phyloP scores from a whole-genome alignment of 2,797 vertebrate genomes.

The Enteromius anoplus region DNA sequence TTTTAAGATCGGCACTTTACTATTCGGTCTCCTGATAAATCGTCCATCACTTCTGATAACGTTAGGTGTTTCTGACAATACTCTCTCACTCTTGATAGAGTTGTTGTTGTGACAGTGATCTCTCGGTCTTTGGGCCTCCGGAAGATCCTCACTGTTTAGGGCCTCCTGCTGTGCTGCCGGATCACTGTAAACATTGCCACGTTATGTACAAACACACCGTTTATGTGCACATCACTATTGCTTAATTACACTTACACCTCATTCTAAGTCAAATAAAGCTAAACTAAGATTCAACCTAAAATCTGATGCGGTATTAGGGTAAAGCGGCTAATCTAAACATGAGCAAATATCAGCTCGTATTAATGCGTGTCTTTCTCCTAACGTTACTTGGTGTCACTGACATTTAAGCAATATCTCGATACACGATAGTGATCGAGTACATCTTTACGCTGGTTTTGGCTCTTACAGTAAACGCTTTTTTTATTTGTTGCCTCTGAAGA shows the following conservation, averaged over 20 bases:
- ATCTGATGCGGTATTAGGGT: not conserved
- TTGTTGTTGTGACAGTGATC: constrained; percentile 8
- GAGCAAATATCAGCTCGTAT: constrained; percentile 9
- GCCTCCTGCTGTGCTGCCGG: constrained; percentile 9
- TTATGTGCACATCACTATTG: not conserved
- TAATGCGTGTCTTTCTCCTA: not conserved
- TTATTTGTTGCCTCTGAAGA: not conserved
- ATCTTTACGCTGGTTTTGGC: not conserved
- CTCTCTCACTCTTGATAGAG: not conserved
- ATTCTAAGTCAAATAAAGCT: not conserved
- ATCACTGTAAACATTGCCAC: constrained; percentile 27
- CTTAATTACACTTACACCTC: not conserved
- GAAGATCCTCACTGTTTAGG: not conserved
- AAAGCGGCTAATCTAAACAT: constrained; percentile 39
- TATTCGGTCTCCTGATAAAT: not conserved
- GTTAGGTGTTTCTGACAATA: not conserved
- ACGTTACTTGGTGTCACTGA: not conserved
- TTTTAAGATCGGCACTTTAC: not conserved
- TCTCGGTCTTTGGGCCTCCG: constrained; percentile 16
- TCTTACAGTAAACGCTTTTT: not conserved
- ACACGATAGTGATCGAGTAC: not conserved
- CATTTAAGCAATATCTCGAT: not conserved
- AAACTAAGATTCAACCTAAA: not conserved
- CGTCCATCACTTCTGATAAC: not conserved
- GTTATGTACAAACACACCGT: not conserved